Conservation (phyloP, 2,888 invertebrate genomes). For the Troilus luridus region DNA sequence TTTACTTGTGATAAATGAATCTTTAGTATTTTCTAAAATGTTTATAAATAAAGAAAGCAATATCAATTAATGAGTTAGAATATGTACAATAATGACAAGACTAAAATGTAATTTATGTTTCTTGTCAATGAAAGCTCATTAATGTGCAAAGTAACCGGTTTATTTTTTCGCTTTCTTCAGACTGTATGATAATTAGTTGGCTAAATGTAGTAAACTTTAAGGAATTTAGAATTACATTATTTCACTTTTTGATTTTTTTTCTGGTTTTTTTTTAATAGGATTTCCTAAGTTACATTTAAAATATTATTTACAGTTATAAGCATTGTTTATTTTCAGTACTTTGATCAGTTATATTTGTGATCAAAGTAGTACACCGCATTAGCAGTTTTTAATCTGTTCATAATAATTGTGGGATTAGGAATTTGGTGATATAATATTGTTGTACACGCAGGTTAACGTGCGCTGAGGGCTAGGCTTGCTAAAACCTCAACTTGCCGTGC, state of each 20-base stretch:
- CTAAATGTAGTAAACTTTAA: conserved; percentile 2
- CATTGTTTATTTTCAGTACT: conserved; percentile 31
- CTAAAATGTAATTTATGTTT: background rate
- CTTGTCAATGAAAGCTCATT: conserved; percentile 36
- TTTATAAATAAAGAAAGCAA: background rate
- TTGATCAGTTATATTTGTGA: conserved; percentile 19
- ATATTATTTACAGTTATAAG: conserved; percentile 49
- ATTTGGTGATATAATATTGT: background rate
- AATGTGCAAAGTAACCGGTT: conserved; percentile 8
- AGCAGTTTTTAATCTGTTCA: background rate
- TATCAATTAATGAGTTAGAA: background rate
- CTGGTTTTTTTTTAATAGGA: background rate
- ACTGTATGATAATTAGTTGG: background rate
- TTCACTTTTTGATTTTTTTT: background rate
- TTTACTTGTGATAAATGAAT: background rate
- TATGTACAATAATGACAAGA: conserved; percentile 25
- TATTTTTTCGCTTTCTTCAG: background rate
- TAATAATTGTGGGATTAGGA: background rate
- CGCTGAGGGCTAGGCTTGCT: conserved; percentile 1
- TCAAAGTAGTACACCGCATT: background rate
- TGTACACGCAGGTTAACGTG: background rate
- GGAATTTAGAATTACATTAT: conserved; percentile 16
- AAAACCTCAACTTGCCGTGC: conserved; percentile 12
- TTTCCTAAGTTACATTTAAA: conserved; percentile 24
- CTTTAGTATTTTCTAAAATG: background rate